Conservation (phyloP, 2,113 vertebrate species). For the Leuciscus idus region DNA sequence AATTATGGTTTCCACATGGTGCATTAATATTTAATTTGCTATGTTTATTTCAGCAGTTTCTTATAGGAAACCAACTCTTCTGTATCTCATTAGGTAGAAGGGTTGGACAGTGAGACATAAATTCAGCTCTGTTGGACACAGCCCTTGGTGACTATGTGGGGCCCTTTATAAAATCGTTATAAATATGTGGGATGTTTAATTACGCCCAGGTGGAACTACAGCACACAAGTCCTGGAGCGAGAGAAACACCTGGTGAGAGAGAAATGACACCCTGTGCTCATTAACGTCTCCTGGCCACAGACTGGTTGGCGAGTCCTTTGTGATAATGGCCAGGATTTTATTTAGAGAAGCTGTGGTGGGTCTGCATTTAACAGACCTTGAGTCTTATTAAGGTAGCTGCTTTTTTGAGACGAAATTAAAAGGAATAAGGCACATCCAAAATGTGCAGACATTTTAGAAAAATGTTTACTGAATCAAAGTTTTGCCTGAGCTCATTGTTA, state of each 20-base stretch:
- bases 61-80: constrained; percentile 13
- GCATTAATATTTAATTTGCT: constrained; percentile 29
- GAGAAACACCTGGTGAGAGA: not conserved
- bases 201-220: not conserved
- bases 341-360: constrained; percentile 22
- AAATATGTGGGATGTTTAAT: constrained; percentile 16
- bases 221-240: not conserved
- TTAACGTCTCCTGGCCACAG: constrained; percentile 1
- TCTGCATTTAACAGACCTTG: not conserved
- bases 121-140: constrained; percentile 32
- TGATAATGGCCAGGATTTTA: constrained; percentile 14
- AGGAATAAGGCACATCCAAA: not conserved
- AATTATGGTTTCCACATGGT: constrained; percentile 16
- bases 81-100: constrained; percentile 28
- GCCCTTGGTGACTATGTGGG: constrained; percentile 14
- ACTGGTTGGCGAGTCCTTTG: not conserved
- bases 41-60: constrained; percentile 36
- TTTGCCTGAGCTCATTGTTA: constrained; percentile 16
- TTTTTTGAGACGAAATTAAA: not conserved
- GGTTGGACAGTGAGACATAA: constrained; percentile 23
- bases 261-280: constrained; percentile 19
- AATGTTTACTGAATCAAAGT: not conserved
- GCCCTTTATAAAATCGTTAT: not conserved
- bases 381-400: not conserved
- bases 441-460: not conserved